Percentiles rank a stretch among this genome's conserved stretches.
These are phyloP conservation scores for Corvus hawaiiensis DNA, from an alignment of 2,113 vertebrate species.

Conservation along the genomic window DNA sequence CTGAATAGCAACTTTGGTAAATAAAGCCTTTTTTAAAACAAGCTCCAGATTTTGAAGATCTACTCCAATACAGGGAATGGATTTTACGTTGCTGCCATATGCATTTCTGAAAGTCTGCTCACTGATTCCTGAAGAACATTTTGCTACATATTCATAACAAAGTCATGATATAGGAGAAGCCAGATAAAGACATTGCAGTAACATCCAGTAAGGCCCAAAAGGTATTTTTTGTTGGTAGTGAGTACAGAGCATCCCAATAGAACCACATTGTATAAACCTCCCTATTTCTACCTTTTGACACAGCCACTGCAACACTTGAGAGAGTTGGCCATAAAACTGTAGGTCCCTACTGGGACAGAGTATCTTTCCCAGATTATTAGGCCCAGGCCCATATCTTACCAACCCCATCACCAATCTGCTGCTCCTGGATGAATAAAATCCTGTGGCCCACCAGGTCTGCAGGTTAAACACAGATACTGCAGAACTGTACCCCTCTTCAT, in stretches of 20 bases:
- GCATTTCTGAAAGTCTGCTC: background rate
- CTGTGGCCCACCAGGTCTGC: background rate
- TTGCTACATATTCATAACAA: background rate
- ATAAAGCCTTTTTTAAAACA: background rate
- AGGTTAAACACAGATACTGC: background rate
- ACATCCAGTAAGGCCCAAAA: background rate
- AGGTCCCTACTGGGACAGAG: background rate
- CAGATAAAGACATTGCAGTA: background rate
- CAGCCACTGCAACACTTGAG: background rate
- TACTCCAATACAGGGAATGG: background rate
- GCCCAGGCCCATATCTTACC: background rate
- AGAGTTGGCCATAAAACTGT: background rate
- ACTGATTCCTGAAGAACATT: background rate
- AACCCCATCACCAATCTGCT: background rate
- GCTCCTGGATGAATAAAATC: background rate
- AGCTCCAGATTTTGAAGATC: background rate
- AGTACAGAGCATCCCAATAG: background rate
- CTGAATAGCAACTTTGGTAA: background rate
- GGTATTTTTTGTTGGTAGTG: background rate
- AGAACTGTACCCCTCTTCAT: background rate
- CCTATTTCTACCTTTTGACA: background rate
- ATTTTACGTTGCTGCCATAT: background rate
- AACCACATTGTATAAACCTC: background rate
- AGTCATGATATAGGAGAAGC: background rate
- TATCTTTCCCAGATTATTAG: background rate